Conservation (phyloP, 92 coral and sea anemone genomes). For the Siderastrea siderea region DNA sequence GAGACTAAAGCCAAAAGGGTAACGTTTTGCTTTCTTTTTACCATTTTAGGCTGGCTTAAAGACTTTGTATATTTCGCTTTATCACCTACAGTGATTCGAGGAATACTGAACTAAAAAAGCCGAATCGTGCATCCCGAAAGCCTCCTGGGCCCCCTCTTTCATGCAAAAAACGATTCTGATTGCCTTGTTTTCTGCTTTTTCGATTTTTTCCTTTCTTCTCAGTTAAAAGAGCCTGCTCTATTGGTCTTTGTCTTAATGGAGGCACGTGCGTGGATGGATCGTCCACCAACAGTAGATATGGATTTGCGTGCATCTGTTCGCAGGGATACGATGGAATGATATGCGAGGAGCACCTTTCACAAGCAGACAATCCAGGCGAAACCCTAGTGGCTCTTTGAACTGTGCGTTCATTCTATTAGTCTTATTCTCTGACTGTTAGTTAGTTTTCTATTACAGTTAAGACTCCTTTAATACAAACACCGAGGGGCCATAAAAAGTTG, state of each 20-base stretch:
- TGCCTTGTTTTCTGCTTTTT: not conserved
- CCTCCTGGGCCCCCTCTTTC: not conserved
- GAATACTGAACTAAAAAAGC: too few relatives aligned
- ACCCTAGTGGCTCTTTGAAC: not conserved
- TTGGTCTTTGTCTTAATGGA: conserved; percentile 85
- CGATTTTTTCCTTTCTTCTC: not conserved
- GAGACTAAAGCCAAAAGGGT: too few relatives aligned
- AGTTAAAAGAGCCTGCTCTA: conserved; percentile 87
- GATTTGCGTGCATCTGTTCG: conserved; percentile 93
- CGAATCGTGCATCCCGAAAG: too few relatives aligned
- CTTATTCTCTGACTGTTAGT: too few relatives aligned
- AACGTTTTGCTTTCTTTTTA: too few relatives aligned
- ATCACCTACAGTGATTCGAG: too few relatives aligned
- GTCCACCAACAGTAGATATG: conserved; percentile 82
- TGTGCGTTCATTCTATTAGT: not conserved
- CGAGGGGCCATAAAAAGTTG: too few relatives aligned
- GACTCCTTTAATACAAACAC: too few relatives aligned
- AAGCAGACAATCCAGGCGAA: not conserved
- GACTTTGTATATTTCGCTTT: too few relatives aligned
- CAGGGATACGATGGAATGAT: conserved; percentile 80
- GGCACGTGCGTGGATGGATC: conserved; percentile 89
- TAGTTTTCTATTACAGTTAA: too few relatives aligned
- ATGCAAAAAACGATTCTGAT: not conserved
- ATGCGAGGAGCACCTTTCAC: conserved; percentile 74
- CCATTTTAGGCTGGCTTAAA: too few relatives aligned